These are phyloP conservation scores for Acleris literana DNA, from an alignment of 2,888 invertebrate species.

Conservation along the genomic window DNA sequence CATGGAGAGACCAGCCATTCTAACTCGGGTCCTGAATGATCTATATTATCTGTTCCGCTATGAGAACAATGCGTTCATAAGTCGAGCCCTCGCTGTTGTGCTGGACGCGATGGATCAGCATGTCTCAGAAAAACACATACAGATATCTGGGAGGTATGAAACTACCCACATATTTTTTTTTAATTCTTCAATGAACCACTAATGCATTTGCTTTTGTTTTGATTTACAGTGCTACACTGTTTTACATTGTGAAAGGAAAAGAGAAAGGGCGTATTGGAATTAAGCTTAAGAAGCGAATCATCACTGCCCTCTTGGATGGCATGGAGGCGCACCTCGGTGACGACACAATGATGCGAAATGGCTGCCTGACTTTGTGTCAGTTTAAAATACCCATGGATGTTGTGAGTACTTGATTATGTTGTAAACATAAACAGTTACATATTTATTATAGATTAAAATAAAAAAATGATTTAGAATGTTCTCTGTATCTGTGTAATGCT, in stretches of 20 bases:
- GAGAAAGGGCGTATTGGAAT: constrained; percentile 89
- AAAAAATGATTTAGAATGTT: no score
- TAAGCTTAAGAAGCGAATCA: constrained; percentile 90
- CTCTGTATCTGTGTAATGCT: no score
- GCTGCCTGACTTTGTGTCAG: constrained; percentile 96
- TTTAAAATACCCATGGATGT: constrained; percentile 98
- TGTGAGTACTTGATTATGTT: constrained; percentile 78
- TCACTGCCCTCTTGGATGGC: constrained; percentile 92
- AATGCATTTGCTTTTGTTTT: constrained; percentile 27
- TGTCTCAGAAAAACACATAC: constrained; percentile 93
- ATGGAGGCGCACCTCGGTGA: constrained; percentile 94
- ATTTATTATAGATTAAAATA: no score
- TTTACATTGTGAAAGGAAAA: constrained; percentile 96
- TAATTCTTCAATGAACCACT: no score
- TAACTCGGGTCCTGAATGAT: constrained; percentile 94
- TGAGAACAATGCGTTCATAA: constrained; percentile 90
- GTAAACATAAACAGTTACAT: no score
- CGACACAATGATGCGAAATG: constrained; percentile 97
- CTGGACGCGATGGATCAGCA: constrained; percentile 96
- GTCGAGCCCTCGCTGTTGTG: constrained; percentile 90
- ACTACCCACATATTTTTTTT: background rate
- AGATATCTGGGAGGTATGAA: constrained; percentile 93
- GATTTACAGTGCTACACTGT: constrained; percentile 92
- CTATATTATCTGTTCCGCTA: constrained; percentile 94
- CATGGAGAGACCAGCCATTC: constrained; percentile 91